Percentiles rank a stretch among this genome's conserved stretches.
Conservation (phyloP, 1,140 invertebrate species). For the Condylostylus longicornis region DNA sequence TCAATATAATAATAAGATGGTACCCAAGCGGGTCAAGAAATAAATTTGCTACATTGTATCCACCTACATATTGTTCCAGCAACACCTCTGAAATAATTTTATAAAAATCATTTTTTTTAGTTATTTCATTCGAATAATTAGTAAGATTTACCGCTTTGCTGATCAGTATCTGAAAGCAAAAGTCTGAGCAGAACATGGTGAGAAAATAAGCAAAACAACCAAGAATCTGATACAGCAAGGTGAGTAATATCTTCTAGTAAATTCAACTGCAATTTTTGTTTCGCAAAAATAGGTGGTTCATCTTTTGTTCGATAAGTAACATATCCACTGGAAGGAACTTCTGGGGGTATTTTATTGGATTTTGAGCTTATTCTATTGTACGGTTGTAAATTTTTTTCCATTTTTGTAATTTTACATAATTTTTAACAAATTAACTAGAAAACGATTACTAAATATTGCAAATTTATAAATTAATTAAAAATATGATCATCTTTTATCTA, state of each 20-base stretch:
- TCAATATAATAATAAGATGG: conserved; percentile 65
- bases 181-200: conserved; percentile 68
- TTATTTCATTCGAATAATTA: background rate
- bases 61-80: conserved; percentile 41
- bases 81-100: conserved; percentile 37
- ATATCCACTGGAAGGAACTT: conserved; percentile 33
- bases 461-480: too few relatives aligned
- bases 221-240: conserved; percentile 65
- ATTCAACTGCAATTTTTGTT: conserved; percentile 60
- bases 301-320: conserved; percentile 53
- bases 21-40: conserved; percentile 77
- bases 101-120: conserved; percentile 9
- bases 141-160: conserved; percentile 50
- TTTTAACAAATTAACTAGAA: too few relatives aligned
- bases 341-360: background rate
- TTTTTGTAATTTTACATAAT: too few relatives aligned
- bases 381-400: too few relatives aligned
- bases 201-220: conserved; percentile 67
- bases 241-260: conserved; percentile 59
- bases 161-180: conserved; percentile 62
- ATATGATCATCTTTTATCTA: too few relatives aligned
- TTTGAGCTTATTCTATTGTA: too few relatives aligned
- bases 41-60: conserved; percentile 49
- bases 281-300: conserved; percentile 61
- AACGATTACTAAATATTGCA: too few relatives aligned